Evolutionary conservation across 2,797 vertebrate genomes (phyloP).

Genomic region (Coregonus suidteri): DNA sequence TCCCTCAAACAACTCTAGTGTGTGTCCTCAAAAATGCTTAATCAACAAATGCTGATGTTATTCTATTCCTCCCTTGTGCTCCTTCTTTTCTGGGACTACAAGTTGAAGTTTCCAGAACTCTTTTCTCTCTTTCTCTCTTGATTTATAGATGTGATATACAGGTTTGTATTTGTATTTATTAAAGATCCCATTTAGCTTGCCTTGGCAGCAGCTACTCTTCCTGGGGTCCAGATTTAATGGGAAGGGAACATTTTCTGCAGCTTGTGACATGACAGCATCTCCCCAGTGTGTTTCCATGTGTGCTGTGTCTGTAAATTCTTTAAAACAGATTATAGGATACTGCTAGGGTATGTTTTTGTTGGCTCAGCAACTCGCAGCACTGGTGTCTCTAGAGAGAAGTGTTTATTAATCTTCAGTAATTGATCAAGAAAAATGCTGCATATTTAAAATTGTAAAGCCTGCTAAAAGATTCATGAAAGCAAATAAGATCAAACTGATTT

Average conservation of each 20-base stretch:
- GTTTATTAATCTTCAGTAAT: slow-evolving; percentile 56
- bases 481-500: slow-evolving; percentile 49
- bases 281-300: background rate
- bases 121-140: slow-evolving; percentile 9
- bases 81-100: background rate
- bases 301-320: slow-evolving; percentile 18
- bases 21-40: background rate
- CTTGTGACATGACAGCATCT: background rate
- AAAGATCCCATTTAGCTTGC: no score
- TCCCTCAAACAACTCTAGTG: no score
- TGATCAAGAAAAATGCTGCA: slow-evolving; percentile 44
- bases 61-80: background rate
- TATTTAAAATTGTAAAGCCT: slow-evolving; percentile 45
- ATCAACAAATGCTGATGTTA: background rate
- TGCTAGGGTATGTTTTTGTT: slow-evolving; percentile 24
- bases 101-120: slow-evolving; percentile 22
- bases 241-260: background rate
- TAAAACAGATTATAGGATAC: slow-evolving; percentile 27
- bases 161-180: no score
- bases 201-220: no score
- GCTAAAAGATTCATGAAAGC: slow-evolving; percentile 38
- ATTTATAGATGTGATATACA: slow-evolving; percentile 28
- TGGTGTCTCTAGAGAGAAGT: slow-evolving; percentile 26
- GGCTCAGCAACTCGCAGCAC: slow-evolving; percentile 7
- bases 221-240: background rate